These are phyloP conservation scores for Agrochola macilenta DNA, from an alignment of 2,888 invertebrate genomes.

Conservation along the genomic window DNA sequence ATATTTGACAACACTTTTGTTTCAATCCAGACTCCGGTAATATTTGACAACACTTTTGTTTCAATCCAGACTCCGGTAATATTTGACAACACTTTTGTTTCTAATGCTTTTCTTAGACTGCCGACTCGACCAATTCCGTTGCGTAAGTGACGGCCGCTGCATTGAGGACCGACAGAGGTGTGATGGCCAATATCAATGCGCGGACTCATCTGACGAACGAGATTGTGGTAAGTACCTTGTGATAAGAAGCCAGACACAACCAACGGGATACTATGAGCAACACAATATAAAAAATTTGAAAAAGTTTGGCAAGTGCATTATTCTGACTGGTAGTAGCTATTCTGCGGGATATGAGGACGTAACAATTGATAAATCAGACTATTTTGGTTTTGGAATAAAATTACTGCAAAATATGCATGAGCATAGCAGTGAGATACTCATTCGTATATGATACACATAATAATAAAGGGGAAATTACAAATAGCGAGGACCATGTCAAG, in stretches of 20 bases:
- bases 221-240: conserved; percentile 84
- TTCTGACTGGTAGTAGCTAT: background rate
- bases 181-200: conserved; percentile 89
- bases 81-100: background rate
- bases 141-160: conserved; percentile 91
- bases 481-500: background rate
- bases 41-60: background rate
- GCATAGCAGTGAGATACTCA: background rate
- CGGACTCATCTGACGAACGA: conserved; percentile 92
- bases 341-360: background rate
- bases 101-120: conserved; percentile 72
- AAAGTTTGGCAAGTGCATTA: background rate
- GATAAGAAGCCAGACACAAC: background rate
- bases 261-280: conserved; percentile 26
- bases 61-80: background rate
- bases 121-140: conserved; percentile 90
- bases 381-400: background rate
- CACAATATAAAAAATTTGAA: background rate
- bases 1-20: background rate
- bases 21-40: background rate
- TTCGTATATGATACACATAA: background rate
- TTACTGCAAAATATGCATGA: conserved; percentile 4
- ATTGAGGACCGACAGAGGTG: conserved; percentile 90
- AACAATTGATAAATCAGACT: background rate
- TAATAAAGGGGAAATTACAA: background rate